Base-by-base conservation (phyloP, 1,140 invertebrate species). In the Hetaerina americana region DNA sequence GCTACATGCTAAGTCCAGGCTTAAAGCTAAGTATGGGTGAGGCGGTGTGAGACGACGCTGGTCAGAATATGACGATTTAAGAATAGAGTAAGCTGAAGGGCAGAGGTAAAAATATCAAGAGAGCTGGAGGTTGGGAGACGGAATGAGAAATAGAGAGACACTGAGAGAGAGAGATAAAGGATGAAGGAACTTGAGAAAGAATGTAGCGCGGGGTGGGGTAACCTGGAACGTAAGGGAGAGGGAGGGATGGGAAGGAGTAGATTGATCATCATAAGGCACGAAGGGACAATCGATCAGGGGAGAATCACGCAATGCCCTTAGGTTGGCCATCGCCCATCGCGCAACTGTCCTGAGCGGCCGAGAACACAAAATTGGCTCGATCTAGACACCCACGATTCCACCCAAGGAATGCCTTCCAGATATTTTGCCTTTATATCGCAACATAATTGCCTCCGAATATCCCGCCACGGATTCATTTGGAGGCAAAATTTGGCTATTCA, bases 171-270 rank as follows among this genome's bases (percentile, higher is more conserved):
- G 40, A 57, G 22, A 57, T 57, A n/a, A n/a, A n/a, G n/a, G n/a
- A n/a, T n/a, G n/a, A n/a, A 25, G 12, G 68, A 27, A 68, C n/a
- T 69, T 66, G 5, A 69, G 68, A 69, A 69, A 69, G 25, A 68
- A 27, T 26, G 70, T 29, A 68, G 22, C 10, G 27, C 15, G 70
- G 24, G 29, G 24, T 22, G n/a, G 40, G 27, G 72, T 25, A 24
- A 26, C 27, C 3, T 10, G 3, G 72, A 22, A 49, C 27, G 31
- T 22, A 24, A 18, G 67, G 6, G 49, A 72, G 66, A 68, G 22
- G 18, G 27, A 25, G 70, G 24, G 29, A n/a, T 22, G n/a, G 40
- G 27, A 31, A 68, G 68, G 28, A 12, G 40, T 25, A n/a, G 69
- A 31, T 31, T 18, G 67, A 68, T 67, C 26, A 57, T 26, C 31